Evolutionary conservation across 2,888 invertebrate species (phyloP).

Genomic region (Archips crataeganus): DNA sequence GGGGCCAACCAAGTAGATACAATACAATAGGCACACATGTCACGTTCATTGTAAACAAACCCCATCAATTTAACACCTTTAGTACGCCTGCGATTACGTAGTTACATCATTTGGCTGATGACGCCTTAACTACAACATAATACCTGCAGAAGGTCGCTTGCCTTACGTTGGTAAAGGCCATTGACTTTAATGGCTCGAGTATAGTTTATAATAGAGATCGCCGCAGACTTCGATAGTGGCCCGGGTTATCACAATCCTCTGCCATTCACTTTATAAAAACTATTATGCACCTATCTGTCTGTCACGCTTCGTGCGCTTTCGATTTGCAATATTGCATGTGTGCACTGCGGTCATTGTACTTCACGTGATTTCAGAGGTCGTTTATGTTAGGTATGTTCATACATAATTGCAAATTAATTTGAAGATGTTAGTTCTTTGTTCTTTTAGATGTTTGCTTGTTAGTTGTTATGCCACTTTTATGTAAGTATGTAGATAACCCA

Average conservation of each 20-base stretch:
- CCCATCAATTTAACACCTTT: not conserved
- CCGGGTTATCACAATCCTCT: constrained; percentile 35
- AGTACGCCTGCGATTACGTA: not conserved
- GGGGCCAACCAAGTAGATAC: too few relatives aligned
- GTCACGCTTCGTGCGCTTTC: constrained; percentile 24
- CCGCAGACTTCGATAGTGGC: constrained; percentile 22
- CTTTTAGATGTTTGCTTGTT: too few relatives aligned
- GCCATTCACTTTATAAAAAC: constrained; percentile 18
- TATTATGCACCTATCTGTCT: constrained; percentile 17
- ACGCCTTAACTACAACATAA: not conserved
- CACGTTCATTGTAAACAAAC: not conserved
- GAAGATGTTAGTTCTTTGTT: too few relatives aligned
- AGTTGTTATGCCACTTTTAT: too few relatives aligned
- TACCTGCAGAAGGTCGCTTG: constrained; percentile 11
- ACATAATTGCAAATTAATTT: too few relatives aligned
- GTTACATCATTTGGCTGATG: not conserved
- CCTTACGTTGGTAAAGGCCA: constrained; percentile 1
- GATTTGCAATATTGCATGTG: not conserved
- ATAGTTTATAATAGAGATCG: constrained; percentile 7
- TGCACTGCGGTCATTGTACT: not conserved
- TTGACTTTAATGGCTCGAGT: constrained; percentile 27
- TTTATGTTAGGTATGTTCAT: not conserved
- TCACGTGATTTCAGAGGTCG: not conserved
- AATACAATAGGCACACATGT: too few relatives aligned
- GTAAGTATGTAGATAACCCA: too few relatives aligned